Base-by-base conservation (phyloP, 1,140 invertebrate genomes). In the Euwallacea similis region DNA sequence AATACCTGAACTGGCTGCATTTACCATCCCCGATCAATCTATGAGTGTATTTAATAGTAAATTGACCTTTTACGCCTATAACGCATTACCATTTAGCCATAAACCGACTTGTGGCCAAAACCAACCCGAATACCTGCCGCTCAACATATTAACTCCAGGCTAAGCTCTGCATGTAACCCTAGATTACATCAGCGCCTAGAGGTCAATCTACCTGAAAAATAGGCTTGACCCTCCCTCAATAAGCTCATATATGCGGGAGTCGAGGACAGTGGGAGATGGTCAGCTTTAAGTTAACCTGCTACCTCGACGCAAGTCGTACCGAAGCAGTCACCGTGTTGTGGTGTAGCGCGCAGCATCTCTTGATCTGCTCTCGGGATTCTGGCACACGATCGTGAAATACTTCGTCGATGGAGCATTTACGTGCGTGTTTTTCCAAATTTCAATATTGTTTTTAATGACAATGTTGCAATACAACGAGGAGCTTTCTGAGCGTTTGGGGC, bases 381-480 rank as follows among this genome's bases (percentile, higher is more conserved):
- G n/a, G 50, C 21, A 60, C 59, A 33, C 59, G 59, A 42, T 42
- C 46, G 46, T 50, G 13, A 33, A 33, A 33, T 33, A 33, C 21
- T 33, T 33, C 21, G 21, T 33, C 21, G 21, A 33, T 33, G 21
- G 21, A 33, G 21, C 21, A 33, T 33, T 33, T 33, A 33, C 1
- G 21, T 33, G 21, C 4, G 21, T 33, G 21, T 33, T 33, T 33
- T 33, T 33, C 21, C 21, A 33, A 33, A 33, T 33, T 33, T 33
- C 21, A 33, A 33, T 33, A 33, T 33, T 33, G 21, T 4, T 33
- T 33, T 33, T 33, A 33, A 33, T 13, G 21, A 60, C 16, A 44
- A 76, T 79, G 76, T 71, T 79, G 16, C 73, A 77, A 60, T 80
- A 74, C 73, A 74, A 78, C 58, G 75, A 77, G 13, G 78, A 79